These are phyloP conservation scores for Manis pentadactyla DNA, from an alignment of 2,797 vertebrate genomes.

Conservation along the genomic window DNA sequence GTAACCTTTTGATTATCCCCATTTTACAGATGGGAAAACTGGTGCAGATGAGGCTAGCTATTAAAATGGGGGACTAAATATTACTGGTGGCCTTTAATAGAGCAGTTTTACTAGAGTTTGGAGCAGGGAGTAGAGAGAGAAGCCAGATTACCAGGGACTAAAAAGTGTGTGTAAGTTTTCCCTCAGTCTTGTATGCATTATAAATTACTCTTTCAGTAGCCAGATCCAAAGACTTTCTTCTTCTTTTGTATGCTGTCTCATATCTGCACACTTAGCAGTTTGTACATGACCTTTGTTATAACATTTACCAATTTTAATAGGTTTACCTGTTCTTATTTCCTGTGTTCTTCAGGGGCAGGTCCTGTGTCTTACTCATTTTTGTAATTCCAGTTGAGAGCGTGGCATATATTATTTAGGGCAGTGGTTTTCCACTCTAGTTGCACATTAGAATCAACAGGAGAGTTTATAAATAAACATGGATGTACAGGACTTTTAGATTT, in stretches of 20 bases:
- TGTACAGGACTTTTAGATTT: neutral
- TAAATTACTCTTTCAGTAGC: constrained; percentile 8
- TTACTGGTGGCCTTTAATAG: neutral
- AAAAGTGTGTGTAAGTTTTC: neutral
- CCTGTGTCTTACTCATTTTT: neutral
- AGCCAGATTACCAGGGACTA: neutral
- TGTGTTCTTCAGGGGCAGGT: neutral
- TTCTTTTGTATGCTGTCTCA: neutral
- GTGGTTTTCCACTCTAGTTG: constrained; percentile 36
- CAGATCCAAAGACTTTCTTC: neutral
- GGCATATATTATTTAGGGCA: neutral
- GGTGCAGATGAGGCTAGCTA: too few species aligned
- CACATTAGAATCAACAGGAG: neutral
- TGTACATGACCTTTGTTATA: neutral
- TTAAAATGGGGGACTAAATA: too few species aligned
- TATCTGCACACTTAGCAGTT: neutral
- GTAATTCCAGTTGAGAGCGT: neutral
- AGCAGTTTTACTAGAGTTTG: neutral
- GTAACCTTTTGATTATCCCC: too few species aligned
- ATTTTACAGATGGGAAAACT: too few species aligned
- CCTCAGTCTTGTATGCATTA: neutral
- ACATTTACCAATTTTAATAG: neutral
- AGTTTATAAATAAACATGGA: neutral
- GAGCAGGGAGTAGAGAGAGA: neutral
- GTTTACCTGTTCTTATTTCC: neutral